Base-by-base conservation (phyloP, 2,113 vertebrate species). In the Neomonachus schauinslandi region DNA sequence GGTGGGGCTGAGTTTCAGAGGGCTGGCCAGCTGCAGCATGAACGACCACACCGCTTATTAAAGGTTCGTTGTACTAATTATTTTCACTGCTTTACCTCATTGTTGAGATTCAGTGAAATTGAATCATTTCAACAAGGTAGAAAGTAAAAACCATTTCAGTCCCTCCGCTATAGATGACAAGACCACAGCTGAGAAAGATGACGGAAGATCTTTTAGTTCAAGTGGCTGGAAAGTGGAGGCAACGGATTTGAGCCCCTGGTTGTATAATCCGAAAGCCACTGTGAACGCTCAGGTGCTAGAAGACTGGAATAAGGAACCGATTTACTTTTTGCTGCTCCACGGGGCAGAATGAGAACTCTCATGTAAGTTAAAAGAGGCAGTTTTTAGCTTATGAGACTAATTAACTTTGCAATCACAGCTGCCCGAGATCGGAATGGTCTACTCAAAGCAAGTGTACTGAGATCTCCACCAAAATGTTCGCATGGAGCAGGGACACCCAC, bases 401-500 rank as follows among this genome's bases (percentile, higher is more conserved):
- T n/a, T 31, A 85, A 42, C 33, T 72, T 89, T 16, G 59, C 2
- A 12, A 46, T 15, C 74, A 46, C 18, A 18, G 55, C 26, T 49
- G 77, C 7, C 57, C 0, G 10, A 15, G 26, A 77, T 87, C 10
- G 4, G 84, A 90, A 82, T 16, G 8, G 16, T 92, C 74, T 87
- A 33, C 46, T 63, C 22, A 33, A 65, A 63, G 26, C 57, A 12
- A 80, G 31, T 1, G 5, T 63, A 51, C 59, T 4, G 22, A 72
- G 36, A 57, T 76, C 19, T 7, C 51, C 46, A 59, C 13, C 42
- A 22, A 79, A 67, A 7, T 39, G 26, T 5, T 39, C 33, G 7
- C 7, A 12, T 0, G 3, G 31, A 46, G 13, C 2, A 13, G 3
- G 8, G 81, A 57, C 3, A 5, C 13, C 19, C 33, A 26, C 1